Evolutionary conservation across 2,888 invertebrate genomes (phyloP), one percentile per base, ranked within the genome.

Genomic region (Crematogaster levior): DNA sequence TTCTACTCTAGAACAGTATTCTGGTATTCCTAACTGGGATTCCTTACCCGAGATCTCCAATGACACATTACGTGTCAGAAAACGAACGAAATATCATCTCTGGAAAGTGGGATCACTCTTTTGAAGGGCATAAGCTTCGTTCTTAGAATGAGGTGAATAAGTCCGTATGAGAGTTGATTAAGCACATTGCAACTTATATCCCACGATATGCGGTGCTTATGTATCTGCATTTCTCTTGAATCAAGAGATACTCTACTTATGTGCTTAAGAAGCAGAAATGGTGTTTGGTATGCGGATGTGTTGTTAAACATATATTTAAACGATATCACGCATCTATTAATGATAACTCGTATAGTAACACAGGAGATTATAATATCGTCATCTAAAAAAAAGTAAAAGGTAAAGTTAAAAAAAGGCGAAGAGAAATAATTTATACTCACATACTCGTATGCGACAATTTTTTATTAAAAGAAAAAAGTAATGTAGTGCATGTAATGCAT

Each of bases 361-460:
- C 15, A 12, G 37, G 12, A 21, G 12, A 72, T 40, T 37, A 72
- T 72, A 24, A 53, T 70, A 63, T 63, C 18, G n/a, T n/a, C n/a
- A n/a, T n/a, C n/a, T n/a, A n/a, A n/a, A n/a, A n/a, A n/a, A n/a
- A n/a, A n/a, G 27, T 46, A 24, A 18, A 12, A 3, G 4, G 40
- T 34, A 37, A 34, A 12, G 18, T 30, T 4, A 68, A 1, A n/a
- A 70, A 15, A 21, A 58, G 34, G 10, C 21, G 1, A 37, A 53
- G 9, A 34, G 9, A 40, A 86, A 89, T 81, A 87, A 37, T 87
- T 86, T 88, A 81, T 88, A 73, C 74, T 87, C 85, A 83, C 72
- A 87, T 70, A 43, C 5, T 65, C 74, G 81, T 80, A 85, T 18
- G 15, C 18, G 34, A 63, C 10, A 43, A n/a, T n/a, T 3, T 65